Percentiles rank a stretch among this genome's conserved stretches.
These are phyloP conservation scores for Megaceryle maxima DNA, from an alignment of 2,113 vertebrate species.

Conservation along the genomic window DNA sequence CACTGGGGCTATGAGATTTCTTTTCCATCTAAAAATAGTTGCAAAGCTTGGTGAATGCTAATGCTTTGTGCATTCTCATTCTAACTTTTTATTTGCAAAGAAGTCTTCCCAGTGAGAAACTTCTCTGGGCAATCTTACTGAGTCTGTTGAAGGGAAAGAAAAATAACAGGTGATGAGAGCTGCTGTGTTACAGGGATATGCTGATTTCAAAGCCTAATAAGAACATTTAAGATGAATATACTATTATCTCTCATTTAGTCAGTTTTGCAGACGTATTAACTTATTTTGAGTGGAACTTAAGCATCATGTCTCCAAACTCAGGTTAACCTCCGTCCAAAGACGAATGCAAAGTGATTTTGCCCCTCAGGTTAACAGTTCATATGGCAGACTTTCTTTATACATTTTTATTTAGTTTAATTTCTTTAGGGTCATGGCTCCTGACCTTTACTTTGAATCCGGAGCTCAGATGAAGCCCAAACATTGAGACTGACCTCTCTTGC, in stretches of 20 bases:
- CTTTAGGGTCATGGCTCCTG: not conserved
- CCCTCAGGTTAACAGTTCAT: slow-evolving; percentile 4
- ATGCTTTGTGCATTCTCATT: not conserved
- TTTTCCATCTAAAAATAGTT: not conserved
- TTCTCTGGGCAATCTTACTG: not conserved
- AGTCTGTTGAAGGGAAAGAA: not conserved
- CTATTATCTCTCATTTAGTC: not conserved
- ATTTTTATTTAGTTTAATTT: slow-evolving; percentile 7
- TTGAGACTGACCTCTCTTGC: not conserved
- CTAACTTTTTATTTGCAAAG: not conserved
- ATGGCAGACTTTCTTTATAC: not conserved
- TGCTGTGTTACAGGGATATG: not conserved
- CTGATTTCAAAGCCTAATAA: not conserved
- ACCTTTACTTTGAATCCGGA: not conserved
- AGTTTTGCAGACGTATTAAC: not conserved
- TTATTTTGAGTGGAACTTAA: not conserved
- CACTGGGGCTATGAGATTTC: not conserved
- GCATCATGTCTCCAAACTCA: not conserved
- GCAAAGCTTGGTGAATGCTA: not conserved
- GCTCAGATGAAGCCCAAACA: not conserved
- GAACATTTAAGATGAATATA: not conserved
- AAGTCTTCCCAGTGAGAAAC: not conserved
- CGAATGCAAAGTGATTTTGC: not conserved
- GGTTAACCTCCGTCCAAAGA: not conserved
- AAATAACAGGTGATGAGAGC: not conserved